Percentiles rank a stretch among this genome's conserved stretches.
phyloP scores from a whole-genome alignment of 1,140 invertebrate genomes.

The Drosophila azteca region DNA sequence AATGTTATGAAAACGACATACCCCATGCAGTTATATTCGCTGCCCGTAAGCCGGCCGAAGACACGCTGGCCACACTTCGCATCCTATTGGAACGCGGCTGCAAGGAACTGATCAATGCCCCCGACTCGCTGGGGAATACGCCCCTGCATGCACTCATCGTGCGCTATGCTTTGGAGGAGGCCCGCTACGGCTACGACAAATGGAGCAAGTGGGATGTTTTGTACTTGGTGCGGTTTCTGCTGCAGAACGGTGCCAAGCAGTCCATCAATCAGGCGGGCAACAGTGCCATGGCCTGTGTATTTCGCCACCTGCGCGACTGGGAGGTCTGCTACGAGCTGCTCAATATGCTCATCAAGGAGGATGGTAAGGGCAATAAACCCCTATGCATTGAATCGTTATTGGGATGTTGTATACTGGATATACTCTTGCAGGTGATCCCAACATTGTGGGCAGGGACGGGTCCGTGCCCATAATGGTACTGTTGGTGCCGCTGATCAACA shows the following conservation, averaged over 20 bases:
- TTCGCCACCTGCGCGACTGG: conserved; percentile 90
- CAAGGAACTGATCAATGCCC: conserved; percentile 89
- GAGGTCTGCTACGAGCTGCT: conserved; percentile 90
- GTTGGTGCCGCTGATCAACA: conserved; percentile 89
- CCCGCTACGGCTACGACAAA: conserved; percentile 87
- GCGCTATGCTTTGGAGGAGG: conserved; percentile 89
- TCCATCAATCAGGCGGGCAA: conserved; percentile 90
- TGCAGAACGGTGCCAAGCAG: conserved; percentile 87
- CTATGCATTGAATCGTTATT: not conserved
- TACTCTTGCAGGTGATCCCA: conserved; percentile 85
- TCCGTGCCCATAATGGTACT: conserved; percentile 90
- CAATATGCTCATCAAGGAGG: conserved; percentile 89
- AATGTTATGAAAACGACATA: not conserved
- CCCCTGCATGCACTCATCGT: conserved; percentile 88
- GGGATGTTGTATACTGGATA: not conserved
- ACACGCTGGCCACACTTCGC: conserved; percentile 87
- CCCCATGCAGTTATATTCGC: conserved; percentile 85
- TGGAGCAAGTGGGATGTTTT: conserved; percentile 91
- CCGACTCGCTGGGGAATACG: conserved; percentile 88
- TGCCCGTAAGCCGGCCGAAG: conserved; percentile 88
- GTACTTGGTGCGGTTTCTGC: conserved; percentile 87
- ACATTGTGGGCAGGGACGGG: conserved; percentile 89
- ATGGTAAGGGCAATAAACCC: conserved; percentile 83
- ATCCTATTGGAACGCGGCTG: conserved; percentile 88
- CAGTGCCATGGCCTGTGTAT: conserved; percentile 88